Base-by-base conservation (phyloP, 2,113 vertebrate species). In the Prochilodus magdalenae region DNA sequence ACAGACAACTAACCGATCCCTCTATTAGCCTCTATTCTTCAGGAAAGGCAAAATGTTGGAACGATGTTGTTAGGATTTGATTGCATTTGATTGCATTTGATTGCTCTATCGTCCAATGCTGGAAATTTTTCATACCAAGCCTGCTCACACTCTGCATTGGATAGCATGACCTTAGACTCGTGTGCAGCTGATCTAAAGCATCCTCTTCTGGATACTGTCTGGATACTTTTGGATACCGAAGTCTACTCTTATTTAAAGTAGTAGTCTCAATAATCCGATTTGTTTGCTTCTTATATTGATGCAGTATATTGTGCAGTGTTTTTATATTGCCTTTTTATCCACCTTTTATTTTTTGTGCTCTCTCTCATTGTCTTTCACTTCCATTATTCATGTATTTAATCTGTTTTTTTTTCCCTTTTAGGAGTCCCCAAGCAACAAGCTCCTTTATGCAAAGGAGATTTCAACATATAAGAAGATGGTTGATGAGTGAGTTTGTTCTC, bases 391-490 rank as follows among this genome's bases (percentile, higher is more conserved):
- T 18, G 44, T 8, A 55, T 65, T 16, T 49, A 40, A 13, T 18
- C 22, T 70, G 8, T 76, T 47, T 29, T 77, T 75, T 16, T n/a
- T n/a, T n/a, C n/a, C n/a, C 83, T 86, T 83, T 80, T 20, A 98
- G 97, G 97, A 99, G 87, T 99, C 97, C 33, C 97, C 98, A 0
- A 99, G 97, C 92, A 99, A 99, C 94, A 99, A 99, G 86, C 93
- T 99, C 71, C 96, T 99, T 75, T 99, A 98, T 8, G 97, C 97
- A 1, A 98, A 98, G 92, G 98, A 99, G 92, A 99, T 99, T 86
- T 98, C 95, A 11, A 96, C 97, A 0, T 99, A 99, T 79, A 99
- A 99, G 95, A 99, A 98, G 93, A 99, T 99, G 97, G 98, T 99
- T 77, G 97, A 99, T 82, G 97, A 99, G 98, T 99, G 91, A 97